Evolutionary conservation across 2,113 vertebrate species (phyloP).

Genomic region (Cavia porcellus): DNA sequence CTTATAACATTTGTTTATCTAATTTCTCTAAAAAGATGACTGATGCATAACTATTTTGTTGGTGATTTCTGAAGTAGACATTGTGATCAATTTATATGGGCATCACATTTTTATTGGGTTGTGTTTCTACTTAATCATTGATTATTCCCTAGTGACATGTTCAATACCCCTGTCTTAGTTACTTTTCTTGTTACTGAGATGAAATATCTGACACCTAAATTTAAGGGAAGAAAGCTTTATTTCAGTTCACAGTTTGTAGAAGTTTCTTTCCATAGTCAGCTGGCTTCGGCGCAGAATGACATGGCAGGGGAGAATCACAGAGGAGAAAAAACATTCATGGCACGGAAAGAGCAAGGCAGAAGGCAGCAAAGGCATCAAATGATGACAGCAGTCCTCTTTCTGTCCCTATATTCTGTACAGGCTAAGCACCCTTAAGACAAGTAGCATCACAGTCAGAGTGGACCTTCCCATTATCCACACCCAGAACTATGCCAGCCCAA

Average conservation of each 20-base stretch:
- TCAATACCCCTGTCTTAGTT: not conserved
- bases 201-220: not conserved
- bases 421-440: not conserved
- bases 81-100: not conserved
- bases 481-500: not conserved
- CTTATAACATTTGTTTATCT: not conserved
- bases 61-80: not conserved
- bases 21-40: not conserved
- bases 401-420: not conserved
- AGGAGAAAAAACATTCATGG: not conserved
- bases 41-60: not conserved
- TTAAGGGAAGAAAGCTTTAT: not conserved
- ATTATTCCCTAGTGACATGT: not conserved
- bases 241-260: not conserved
- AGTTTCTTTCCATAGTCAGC: not conserved
- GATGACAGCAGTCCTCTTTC: not conserved
- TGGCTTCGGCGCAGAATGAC: not conserved
- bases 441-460: not conserved
- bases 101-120: constrained; percentile 15
- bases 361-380: not conserved
- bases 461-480: not conserved
- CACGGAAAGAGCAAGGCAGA: not conserved
- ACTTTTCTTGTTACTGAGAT: not conserved
- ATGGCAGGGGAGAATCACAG: not conserved
- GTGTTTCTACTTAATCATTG: constrained; percentile 3